A percentile compares a stretch with the other conserved stretches of the same genome.
Conservation (phyloP, 1,140 invertebrate genomes). For the Macrotrachela quadricornifera region DNA sequence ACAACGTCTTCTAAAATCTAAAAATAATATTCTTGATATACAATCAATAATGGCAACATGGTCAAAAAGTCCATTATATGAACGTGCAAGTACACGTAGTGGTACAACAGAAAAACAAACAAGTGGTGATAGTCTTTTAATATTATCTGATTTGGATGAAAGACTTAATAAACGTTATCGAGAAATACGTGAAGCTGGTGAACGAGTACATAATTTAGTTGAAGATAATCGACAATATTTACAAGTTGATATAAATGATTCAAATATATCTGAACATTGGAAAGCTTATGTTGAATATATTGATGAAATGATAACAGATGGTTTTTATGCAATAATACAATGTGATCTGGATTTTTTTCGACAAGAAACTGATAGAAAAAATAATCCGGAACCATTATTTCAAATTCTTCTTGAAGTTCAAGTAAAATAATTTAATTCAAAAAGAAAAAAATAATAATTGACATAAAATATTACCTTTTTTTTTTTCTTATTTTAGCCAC, state of each 20-base stretch:
- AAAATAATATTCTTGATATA: conserved; percentile 59
- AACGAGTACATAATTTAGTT: conserved; percentile 49
- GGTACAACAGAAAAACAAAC: conserved; percentile 15
- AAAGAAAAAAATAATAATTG: too few relatives aligned
- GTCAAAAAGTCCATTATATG: conserved; percentile 55
- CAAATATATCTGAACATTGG: conserved; percentile 42
- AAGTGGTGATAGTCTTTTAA: conserved; percentile 35
- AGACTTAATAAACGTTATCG: conserved; percentile 46
- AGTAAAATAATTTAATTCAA: too few relatives aligned
- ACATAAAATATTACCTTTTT: too few relatives aligned
- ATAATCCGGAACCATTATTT: conserved; percentile 53
- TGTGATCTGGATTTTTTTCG: conserved; percentile 61
- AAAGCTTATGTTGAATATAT: conserved; percentile 59
- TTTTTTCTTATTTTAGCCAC: conserved; percentile 45
- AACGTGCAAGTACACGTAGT: conserved; percentile 54
- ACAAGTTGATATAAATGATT: conserved; percentile 33
- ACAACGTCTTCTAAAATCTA: conserved; percentile 54
- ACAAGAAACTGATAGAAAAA: conserved; percentile 63
- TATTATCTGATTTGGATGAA: conserved; percentile 54
- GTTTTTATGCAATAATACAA: conserved; percentile 46
- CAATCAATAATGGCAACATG: conserved; percentile 51
- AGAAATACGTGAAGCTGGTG: conserved; percentile 48
- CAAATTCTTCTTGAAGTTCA: conserved; percentile 39
- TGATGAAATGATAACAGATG: conserved; percentile 58
- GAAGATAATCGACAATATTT: conserved; percentile 56